Evolutionary conservation across 1,140 invertebrate genomes (phyloP).

Genomic region (Zaprionus camerounensis): DNA sequence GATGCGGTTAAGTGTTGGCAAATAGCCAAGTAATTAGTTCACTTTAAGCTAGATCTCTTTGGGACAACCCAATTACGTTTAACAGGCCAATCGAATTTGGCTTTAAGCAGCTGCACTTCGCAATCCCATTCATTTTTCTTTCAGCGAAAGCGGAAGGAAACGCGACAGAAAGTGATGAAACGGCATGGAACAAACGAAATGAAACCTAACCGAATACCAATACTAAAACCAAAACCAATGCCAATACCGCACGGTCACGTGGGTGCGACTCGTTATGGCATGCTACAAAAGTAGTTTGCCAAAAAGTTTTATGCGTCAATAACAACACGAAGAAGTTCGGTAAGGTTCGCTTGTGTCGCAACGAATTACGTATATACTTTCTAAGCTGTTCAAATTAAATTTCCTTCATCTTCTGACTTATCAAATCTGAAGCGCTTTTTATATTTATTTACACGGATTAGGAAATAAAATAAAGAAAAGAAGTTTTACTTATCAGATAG

Average conservation of each 20-base stretch:
- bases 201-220: slow-evolving; percentile 2
- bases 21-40: slow-evolving; percentile 43
- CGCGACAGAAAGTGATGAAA: not conserved
- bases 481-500: no score
- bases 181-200: not conserved
- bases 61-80: slow-evolving; percentile 19
- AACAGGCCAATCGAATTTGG: slow-evolving; percentile 38
- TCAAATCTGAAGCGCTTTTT: no score
- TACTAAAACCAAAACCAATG: not conserved
- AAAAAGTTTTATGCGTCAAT: slow-evolving; percentile 47
- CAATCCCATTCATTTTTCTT: not conserved
- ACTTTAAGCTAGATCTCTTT: slow-evolving; percentile 18
- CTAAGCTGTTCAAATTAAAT: not conserved
- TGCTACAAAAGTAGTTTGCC: slow-evolving; percentile 43
- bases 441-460: no score
- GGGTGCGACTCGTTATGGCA: slow-evolving; percentile 34
- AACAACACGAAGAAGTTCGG: slow-evolving; percentile 24
- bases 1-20: slow-evolving; percentile 35
- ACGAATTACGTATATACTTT: slow-evolving; percentile 13
- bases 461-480: no score
- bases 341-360: not conserved
- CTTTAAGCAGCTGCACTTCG: not conserved
- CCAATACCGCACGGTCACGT: slow-evolving; percentile 19
- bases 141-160: slow-evolving; percentile 17
- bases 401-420: not conserved